phyloP scores from a whole-genome alignment of 2,797 vertebrate genomes.

The Molossus alvarezi region DNA sequence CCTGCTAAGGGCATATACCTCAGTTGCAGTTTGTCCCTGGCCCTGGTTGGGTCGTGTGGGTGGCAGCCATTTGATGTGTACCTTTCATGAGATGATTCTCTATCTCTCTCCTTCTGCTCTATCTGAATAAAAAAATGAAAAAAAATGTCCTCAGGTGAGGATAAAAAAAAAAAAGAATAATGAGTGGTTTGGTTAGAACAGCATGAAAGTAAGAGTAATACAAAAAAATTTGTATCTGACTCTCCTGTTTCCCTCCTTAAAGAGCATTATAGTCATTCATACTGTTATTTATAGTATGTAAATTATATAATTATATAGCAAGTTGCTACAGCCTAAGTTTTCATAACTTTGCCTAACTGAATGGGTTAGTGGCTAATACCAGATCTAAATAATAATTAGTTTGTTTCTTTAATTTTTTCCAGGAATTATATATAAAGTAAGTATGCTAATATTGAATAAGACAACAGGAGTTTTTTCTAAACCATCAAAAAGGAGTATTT shows the following conservation, averaged over 20 bases:
- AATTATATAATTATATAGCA: background rate
- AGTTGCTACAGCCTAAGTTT: background rate
- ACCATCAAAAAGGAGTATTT: background rate
- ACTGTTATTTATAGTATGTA: background rate
- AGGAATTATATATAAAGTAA: slow-evolving; percentile 34
- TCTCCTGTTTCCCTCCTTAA: background rate
- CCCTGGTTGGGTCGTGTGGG: too few relatives aligned
- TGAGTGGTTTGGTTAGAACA: slow-evolving; percentile 11
- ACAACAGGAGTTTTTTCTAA: slow-evolving; percentile 45
- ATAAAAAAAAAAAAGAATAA: background rate
- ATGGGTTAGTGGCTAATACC: background rate
- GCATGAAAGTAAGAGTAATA: slow-evolving; percentile 41
- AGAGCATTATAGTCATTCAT: slow-evolving; percentile 13
- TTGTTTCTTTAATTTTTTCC: slow-evolving; percentile 64
- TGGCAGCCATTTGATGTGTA: too few relatives aligned
- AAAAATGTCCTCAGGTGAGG: too few relatives aligned
- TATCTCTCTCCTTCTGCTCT: too few relatives aligned
- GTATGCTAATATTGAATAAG: slow-evolving; percentile 57
- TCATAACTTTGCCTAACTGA: slow-evolving; percentile 55
- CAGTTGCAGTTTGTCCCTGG: too few relatives aligned
- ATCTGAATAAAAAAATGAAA: too few relatives aligned
- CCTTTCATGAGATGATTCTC: too few relatives aligned
- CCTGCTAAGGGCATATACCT: too few relatives aligned
- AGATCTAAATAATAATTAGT: slow-evolving; percentile 1
- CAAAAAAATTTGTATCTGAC: background rate